These are phyloP conservation scores for Halictus ligatus DNA, from an alignment of 2,888 invertebrate species.

Conservation along the genomic window DNA sequence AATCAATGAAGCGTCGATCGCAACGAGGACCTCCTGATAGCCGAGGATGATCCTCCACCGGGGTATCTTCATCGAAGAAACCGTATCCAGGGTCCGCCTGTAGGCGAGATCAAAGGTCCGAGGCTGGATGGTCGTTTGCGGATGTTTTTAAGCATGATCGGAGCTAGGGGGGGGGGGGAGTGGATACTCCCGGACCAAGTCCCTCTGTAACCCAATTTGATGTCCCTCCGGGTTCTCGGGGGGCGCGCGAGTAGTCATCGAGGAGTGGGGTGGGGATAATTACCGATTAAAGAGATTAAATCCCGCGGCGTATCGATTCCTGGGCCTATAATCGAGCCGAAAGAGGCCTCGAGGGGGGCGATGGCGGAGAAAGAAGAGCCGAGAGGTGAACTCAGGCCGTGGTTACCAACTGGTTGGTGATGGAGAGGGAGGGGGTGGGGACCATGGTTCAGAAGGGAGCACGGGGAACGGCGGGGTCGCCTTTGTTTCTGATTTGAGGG, in stretches of 20 bases:
- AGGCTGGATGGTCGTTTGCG: slow-evolving; percentile 34
- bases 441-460: slow-evolving; percentile 19
- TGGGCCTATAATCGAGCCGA: slow-evolving; percentile 78
- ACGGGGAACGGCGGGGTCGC: slow-evolving; percentile 67
- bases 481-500: slow-evolving; percentile 82
- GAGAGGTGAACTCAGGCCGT: slow-evolving; percentile 14
- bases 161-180: slow-evolving; percentile 31
- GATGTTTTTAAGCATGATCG: slow-evolving; percentile 59
- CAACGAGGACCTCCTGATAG: slow-evolving; percentile 13
- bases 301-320: slow-evolving; percentile 81
- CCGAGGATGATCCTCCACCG: not conserved
- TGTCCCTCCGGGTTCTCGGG: slow-evolving; percentile 67
- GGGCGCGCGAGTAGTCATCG: slow-evolving; percentile 47
- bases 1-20: slow-evolving; percentile 8
- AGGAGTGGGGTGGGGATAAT: slow-evolving; percentile 75
- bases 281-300: slow-evolving; percentile 83
- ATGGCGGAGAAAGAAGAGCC: slow-evolving; percentile 58
- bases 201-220: slow-evolving; percentile 74
- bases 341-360: slow-evolving; percentile 69
- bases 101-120: slow-evolving; percentile 33
- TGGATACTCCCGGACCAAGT: slow-evolving; percentile 15
- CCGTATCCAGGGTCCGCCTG: slow-evolving; percentile 24
- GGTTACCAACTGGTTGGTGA: slow-evolving; percentile 10
- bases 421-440: not conserved
- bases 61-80: slow-evolving; percentile 29